Evolutionary conservation across 2,797 vertebrate genomes (phyloP).

Genomic region (Myotis daubentonii): DNA sequence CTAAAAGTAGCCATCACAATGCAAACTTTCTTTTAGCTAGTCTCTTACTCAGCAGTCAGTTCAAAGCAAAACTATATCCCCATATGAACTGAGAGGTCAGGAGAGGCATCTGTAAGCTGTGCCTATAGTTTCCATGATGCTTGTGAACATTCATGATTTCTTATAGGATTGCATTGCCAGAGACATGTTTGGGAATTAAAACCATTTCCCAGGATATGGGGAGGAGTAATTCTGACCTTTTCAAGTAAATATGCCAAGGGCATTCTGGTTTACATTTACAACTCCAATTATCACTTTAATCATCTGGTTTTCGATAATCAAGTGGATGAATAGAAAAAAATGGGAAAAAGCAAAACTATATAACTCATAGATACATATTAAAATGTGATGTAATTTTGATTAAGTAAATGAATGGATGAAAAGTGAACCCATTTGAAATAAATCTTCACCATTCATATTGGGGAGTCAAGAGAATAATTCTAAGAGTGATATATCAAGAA

Average conservation of each 20-base stretch:
- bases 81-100: not conserved
- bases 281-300: not conserved
- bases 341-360: not conserved
- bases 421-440: not conserved
- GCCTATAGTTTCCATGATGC: not conserved
- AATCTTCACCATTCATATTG: not conserved
- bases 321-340: conserved; percentile 39
- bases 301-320: not conserved
- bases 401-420: not conserved
- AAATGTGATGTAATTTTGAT: not conserved
- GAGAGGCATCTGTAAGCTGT: not conserved
- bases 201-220: not conserved
- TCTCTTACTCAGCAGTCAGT: not conserved
- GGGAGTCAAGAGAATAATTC: not conserved
- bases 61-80: not conserved
- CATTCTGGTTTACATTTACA: not conserved
- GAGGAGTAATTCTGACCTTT: not conserved
- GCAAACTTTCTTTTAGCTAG: not conserved
- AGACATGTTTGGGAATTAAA: not conserved
- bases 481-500: not conserved
- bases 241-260: not conserved
- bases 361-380: not conserved
- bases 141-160: not conserved
- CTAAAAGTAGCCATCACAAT: not conserved
- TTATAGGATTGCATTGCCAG: not conserved